Conservation (phyloP, 2,797 vertebrate genomes). For the Halcyon chelicuti region DNA sequence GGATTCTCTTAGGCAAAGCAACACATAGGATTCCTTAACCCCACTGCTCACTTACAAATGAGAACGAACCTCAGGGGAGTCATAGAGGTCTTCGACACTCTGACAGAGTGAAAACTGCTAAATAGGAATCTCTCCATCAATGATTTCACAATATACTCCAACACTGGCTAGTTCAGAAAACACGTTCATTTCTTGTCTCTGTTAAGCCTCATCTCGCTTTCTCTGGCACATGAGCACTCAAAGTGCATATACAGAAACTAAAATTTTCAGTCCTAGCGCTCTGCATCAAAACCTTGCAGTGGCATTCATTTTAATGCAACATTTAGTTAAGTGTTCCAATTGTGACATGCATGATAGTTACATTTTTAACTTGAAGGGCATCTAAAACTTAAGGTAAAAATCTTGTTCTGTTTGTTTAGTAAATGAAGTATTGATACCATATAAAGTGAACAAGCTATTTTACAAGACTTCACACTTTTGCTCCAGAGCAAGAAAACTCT, state of each 20-base stretch:
- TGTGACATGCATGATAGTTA: background rate
- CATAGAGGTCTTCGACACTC: background rate
- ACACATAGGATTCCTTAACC: background rate
- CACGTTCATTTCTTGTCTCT: background rate
- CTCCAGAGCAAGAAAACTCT: background rate
- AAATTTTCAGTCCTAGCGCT: background rate
- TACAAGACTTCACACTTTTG: background rate
- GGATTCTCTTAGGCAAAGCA: background rate
- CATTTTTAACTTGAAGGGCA: background rate
- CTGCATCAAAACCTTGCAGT: background rate
- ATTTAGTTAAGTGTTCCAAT: background rate
- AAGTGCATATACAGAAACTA: background rate
- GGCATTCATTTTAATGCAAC: background rate
- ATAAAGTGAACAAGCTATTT: background rate
- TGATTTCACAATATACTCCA: background rate
- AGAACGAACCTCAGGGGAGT: background rate
- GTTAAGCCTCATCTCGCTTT: background rate
- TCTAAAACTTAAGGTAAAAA: background rate
- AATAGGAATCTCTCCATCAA: background rate
- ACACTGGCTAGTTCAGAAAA: background rate
- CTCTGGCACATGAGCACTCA: background rate
- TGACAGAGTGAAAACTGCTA: background rate
- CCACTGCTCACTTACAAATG: background rate
- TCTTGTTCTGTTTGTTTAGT: background rate
- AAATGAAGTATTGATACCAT: background rate